Conservation (phyloP, 2,797 vertebrate genomes). For the Xiphophorus birchmanni region DNA sequence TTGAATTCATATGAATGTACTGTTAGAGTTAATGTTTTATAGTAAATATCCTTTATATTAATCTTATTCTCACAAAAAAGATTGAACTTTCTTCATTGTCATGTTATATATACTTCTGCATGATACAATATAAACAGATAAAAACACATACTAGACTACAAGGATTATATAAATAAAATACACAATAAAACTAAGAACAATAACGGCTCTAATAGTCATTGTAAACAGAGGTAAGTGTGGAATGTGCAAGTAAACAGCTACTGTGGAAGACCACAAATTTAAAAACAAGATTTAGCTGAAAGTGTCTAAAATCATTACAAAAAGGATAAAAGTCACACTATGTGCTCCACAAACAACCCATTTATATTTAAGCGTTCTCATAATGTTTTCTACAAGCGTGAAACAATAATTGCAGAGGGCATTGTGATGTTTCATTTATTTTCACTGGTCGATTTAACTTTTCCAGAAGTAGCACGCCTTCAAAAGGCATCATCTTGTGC, state of each 20-base stretch:
- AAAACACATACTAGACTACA: not conserved
- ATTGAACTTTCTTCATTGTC: not conserved
- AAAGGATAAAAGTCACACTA: not conserved
- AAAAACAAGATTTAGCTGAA: not conserved
- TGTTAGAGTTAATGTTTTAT: not conserved
- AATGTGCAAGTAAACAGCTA: not conserved
- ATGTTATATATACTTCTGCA: not conserved
- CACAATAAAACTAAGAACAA: not conserved
- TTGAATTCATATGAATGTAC: not conserved
- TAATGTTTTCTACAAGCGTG: conserved; percentile 2
- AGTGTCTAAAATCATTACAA: not conserved
- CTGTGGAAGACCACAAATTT: not conserved
- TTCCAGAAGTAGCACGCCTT: not conserved
- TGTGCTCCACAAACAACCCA: not conserved
- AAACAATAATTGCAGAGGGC: not conserved
- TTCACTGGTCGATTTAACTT: conserved; percentile 2
- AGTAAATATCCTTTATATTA: not conserved
- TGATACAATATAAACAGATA: not conserved
- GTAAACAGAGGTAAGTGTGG: not conserved
- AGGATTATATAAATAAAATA: not conserved
- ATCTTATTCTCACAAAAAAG: not conserved
- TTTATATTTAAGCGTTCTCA: not conserved
- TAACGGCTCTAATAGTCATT: not conserved
- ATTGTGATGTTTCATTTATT: conserved; percentile 10
- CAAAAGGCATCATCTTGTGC: not conserved